Evolutionary conservation across 2,113 vertebrate species (phyloP).

Genomic region (Periophthalmodon schlosseri): DNA sequence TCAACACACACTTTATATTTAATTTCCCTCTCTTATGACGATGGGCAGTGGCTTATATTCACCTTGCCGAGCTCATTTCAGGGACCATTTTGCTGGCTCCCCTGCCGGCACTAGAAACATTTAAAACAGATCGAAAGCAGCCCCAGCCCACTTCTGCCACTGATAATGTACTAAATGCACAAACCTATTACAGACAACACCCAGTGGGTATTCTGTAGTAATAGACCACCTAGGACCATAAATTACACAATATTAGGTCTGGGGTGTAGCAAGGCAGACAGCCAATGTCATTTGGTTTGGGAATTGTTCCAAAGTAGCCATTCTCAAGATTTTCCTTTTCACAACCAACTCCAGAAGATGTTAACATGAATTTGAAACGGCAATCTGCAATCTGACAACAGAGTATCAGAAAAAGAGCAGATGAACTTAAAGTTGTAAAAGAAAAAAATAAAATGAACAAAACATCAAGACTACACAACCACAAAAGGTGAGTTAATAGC

Average conservation of each 20-base stretch:
- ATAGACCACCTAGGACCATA: slow-evolving; percentile 47
- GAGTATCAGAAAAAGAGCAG: not conserved
- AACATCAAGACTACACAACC: too few relatives aligned
- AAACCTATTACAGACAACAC: slow-evolving; percentile 58
- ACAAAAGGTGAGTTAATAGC: too few relatives aligned
- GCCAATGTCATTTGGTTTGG: slow-evolving; percentile 20
- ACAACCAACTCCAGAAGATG: not conserved
- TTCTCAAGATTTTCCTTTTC: not conserved
- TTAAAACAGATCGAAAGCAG: slow-evolving; percentile 50
- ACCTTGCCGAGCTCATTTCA: slow-evolving; percentile 25
- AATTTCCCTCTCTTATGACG: slow-evolving; percentile 10
- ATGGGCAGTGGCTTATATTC: slow-evolving; percentile 32
- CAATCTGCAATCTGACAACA: too few relatives aligned
- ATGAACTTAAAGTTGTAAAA: not conserved
- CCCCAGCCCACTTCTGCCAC: slow-evolving; percentile 36
- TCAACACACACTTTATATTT: not conserved
- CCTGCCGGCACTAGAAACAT: slow-evolving; percentile 47
- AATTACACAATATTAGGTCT: slow-evolving; percentile 52
- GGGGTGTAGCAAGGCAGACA: slow-evolving; percentile 26
- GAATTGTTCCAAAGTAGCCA: not conserved
- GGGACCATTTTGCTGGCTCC: slow-evolving; percentile 46
- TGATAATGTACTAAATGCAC: slow-evolving; percentile 53
- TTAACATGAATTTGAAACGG: not conserved
- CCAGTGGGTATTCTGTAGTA: slow-evolving; percentile 54
- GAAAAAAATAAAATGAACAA: too few relatives aligned